These are phyloP conservation scores for Drepana falcataria DNA, from an alignment of 2,888 invertebrate genomes.

Conservation along the genomic window DNA sequence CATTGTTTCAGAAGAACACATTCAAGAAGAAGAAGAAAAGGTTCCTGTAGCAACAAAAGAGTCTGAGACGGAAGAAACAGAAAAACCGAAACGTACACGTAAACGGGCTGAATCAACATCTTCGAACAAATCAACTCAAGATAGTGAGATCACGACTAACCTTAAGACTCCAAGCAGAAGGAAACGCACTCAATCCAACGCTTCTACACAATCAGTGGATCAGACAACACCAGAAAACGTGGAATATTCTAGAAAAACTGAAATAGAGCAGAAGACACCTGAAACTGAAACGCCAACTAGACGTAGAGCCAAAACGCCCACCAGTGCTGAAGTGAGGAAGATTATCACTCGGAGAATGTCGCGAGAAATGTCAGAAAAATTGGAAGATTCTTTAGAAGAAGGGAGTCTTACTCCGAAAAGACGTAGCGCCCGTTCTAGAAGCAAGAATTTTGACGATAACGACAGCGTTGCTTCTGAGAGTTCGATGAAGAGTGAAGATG, in stretches of 20 bases:
- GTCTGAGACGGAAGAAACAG: slow-evolving; percentile 8
- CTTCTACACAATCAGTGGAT: slow-evolving; percentile 36
- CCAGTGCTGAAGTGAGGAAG: slow-evolving; percentile 48
- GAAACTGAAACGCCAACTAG: slow-evolving; percentile 25
- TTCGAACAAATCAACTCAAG: slow-evolving; percentile 19
- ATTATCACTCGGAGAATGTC: slow-evolving; percentile 63
- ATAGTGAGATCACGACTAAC: slow-evolving; percentile 17
- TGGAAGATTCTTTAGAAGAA: slow-evolving; percentile 46
- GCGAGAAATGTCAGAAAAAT: slow-evolving; percentile 46
- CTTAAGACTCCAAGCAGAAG: slow-evolving; percentile 46
- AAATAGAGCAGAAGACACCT: slow-evolving; percentile 8
- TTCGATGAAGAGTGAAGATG: slow-evolving; percentile 40
- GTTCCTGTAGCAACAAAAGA: slow-evolving; percentile 12
- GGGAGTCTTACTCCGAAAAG: slow-evolving; percentile 46
- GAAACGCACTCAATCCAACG: slow-evolving; percentile 48
- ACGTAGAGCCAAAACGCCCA: slow-evolving; percentile 47
- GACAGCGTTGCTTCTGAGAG: slow-evolving; percentile 53
- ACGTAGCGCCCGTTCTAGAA: slow-evolving; percentile 34
- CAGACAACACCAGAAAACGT: slow-evolving; percentile 11
- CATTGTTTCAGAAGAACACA: not conserved
- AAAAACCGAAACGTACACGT: slow-evolving; percentile 12
- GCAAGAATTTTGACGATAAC: slow-evolving; percentile 53
- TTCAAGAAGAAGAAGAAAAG: slow-evolving; percentile 4
- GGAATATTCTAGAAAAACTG: slow-evolving; percentile 1
- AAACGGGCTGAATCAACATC: slow-evolving; percentile 22